phyloP scores from a whole-genome alignment of 2,888 invertebrate species.

The Eustalomyia histrio region DNA sequence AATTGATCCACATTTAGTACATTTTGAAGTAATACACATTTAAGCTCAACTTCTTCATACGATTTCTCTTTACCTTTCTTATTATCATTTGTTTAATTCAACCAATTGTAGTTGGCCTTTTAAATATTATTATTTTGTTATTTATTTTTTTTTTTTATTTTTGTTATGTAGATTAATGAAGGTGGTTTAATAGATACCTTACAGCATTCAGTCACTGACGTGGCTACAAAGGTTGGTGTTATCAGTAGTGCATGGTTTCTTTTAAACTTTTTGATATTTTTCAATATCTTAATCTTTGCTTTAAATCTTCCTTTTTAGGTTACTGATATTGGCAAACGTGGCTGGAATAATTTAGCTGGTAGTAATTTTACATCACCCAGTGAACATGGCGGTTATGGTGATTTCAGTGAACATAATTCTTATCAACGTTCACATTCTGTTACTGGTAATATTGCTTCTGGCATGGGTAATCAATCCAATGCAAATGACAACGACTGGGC shows the following conservation, averaged over 20 bases:
- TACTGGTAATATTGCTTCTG: slow-evolving; percentile 73
- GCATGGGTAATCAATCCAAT: slow-evolving; percentile 69
- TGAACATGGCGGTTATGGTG: slow-evolving; percentile 74
- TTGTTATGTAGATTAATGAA: slow-evolving; percentile 83
- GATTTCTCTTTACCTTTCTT: too few relatives aligned
- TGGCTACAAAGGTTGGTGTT: slow-evolving; percentile 83
- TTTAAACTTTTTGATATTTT: background rate
- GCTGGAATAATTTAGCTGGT: slow-evolving; percentile 84
- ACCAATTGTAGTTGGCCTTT: too few relatives aligned
- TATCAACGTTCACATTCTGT: slow-evolving; percentile 79
- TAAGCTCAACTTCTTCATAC: too few relatives aligned
- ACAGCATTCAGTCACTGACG: slow-evolving; percentile 82
- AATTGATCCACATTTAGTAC: too few relatives aligned
- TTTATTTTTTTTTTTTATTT: slow-evolving; percentile 70
- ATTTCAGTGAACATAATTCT: slow-evolving; percentile 73
- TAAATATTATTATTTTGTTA: slow-evolving; percentile 66
- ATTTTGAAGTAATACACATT: too few relatives aligned
- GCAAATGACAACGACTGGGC: slow-evolving; percentile 76
- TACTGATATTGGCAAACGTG: slow-evolving; percentile 84
- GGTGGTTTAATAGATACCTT: slow-evolving; percentile 85
- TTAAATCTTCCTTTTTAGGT: slow-evolving; percentile 80
- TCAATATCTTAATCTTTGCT: background rate
- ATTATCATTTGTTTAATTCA: too few relatives aligned
- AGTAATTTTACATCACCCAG: slow-evolving; percentile 80
- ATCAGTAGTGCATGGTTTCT: slow-evolving; percentile 6